A percentile compares a stretch with the other conserved stretches of the same genome.
Evolutionary conservation across 2,113 vertebrate genomes (phyloP).

Genomic region (Takifugu bimaculatus): DNA sequence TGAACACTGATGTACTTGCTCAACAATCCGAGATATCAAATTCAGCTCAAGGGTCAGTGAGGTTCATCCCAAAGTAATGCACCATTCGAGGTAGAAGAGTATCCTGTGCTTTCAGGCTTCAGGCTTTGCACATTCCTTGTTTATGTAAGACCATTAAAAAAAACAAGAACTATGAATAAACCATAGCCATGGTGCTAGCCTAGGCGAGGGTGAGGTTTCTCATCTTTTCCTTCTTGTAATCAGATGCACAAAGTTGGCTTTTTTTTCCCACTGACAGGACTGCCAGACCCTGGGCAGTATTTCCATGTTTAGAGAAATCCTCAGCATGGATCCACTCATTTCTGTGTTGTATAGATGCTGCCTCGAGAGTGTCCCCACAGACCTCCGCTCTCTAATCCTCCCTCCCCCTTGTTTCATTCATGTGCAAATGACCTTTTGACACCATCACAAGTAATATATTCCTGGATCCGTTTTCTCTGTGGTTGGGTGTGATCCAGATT

Average conservation of each 20-base stretch:
- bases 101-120: constrained; percentile 5
- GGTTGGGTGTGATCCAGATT: constrained; percentile 6
- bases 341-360: neutral
- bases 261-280: constrained; percentile 4
- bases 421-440: constrained; percentile 24
- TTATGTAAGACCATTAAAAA: constrained; percentile 17
- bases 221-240: neutral
- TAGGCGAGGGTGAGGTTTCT: constrained; percentile 5
- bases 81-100: constrained; percentile 2
- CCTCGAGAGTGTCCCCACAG: neutral
- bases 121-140: constrained; percentile 9
- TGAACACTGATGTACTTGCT: neutral
- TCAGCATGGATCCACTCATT: neutral
- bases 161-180: constrained; percentile 25
- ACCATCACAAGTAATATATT: neutral
- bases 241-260: neutral
- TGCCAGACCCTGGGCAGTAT: constrained; percentile 1
- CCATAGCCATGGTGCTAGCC: constrained; percentile 11
- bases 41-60: constrained; percentile 18
- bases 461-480: neutral
- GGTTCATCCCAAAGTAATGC: neutral
- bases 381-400: neutral
- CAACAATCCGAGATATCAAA: constrained; percentile 40
- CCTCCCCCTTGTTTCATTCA: neutral
- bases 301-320: constrained; percentile 17